These are phyloP conservation scores for Brachyhypopomus occidentalis DNA, from an alignment of 2,113 vertebrate species.

Conservation along the genomic window DNA sequence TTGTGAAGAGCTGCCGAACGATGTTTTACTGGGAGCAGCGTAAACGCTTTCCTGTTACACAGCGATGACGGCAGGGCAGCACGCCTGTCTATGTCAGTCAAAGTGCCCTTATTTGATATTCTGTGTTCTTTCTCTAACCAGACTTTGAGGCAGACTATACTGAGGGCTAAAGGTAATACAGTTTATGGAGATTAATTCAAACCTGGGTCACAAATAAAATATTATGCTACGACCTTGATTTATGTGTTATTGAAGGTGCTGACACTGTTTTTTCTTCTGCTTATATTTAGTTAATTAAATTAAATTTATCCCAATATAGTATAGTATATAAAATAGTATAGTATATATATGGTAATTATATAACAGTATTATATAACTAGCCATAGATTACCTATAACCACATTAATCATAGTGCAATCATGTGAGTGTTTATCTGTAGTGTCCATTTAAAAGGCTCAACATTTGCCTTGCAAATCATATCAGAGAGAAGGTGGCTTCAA, in stretches of 20 bases:
- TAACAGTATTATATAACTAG: too few species aligned
- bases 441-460: too few species aligned
- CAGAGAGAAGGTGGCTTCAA: not conserved
- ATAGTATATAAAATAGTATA: too few species aligned
- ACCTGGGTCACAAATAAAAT: constrained; percentile 4
- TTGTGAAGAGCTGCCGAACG: not conserved
- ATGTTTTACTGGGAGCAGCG: not conserved
- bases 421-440: too few species aligned
- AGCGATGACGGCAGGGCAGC: not conserved
- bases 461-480: too few species aligned
- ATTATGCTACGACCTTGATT: not conserved
- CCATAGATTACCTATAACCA: too few species aligned
- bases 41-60: not conserved
- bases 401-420: too few species aligned
- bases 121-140: constrained; percentile 19
- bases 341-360: too few species aligned
- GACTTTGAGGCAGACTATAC: constrained; percentile 20
- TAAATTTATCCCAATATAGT: too few species aligned
- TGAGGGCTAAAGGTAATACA: constrained; percentile 9
- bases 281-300: too few species aligned
- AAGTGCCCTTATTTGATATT: constrained; percentile 54
- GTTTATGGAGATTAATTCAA: not conserved
- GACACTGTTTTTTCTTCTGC: too few species aligned
- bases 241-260: not conserved
- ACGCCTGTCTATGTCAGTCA: constrained; percentile 20